Conservation (phyloP, 2,113 vertebrate genomes). For the Patagioenas fasciata region DNA sequence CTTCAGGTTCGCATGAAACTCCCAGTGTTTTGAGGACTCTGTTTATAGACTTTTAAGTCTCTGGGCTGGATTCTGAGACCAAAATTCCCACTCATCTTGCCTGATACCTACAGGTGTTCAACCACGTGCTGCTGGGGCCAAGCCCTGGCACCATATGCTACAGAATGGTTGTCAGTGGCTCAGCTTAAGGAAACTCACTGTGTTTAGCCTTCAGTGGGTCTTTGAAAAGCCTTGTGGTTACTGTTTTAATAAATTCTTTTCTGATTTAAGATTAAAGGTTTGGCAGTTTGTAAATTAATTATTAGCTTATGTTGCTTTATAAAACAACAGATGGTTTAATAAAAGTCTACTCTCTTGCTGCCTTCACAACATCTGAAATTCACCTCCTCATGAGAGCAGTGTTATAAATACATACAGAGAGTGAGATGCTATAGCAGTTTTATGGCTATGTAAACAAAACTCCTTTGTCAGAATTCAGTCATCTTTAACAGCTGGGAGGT, state of each 20-base stretch:
- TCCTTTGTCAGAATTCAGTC: conserved; percentile 51
- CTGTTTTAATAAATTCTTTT: not conserved
- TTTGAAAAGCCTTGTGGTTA: not conserved
- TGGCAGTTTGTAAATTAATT: conserved; percentile 9
- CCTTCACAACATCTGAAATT: not conserved
- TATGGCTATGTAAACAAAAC: conserved; percentile 46
- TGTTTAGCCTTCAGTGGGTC: not conserved
- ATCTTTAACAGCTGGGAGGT: conserved; percentile 48
- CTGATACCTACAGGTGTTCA: not conserved
- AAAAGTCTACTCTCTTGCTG: not conserved
- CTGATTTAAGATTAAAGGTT: not conserved
- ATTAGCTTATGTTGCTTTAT: not conserved
- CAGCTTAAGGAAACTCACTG: not conserved
- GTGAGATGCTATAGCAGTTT: not conserved
- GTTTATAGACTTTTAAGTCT: not conserved
- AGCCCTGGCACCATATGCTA: not conserved
- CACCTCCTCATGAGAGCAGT: not conserved
- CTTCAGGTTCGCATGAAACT: not conserved
- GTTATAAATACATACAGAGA: not conserved
- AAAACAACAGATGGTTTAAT: not conserved
- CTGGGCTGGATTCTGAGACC: not conserved
- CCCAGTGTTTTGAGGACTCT: not conserved
- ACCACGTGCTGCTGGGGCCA: accelerated
- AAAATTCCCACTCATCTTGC: not conserved
- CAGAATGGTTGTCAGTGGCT: not conserved